Evolutionary conservation across 2,888 invertebrate genomes (phyloP).

Genomic region (Trissonchulus sp.): DNA sequence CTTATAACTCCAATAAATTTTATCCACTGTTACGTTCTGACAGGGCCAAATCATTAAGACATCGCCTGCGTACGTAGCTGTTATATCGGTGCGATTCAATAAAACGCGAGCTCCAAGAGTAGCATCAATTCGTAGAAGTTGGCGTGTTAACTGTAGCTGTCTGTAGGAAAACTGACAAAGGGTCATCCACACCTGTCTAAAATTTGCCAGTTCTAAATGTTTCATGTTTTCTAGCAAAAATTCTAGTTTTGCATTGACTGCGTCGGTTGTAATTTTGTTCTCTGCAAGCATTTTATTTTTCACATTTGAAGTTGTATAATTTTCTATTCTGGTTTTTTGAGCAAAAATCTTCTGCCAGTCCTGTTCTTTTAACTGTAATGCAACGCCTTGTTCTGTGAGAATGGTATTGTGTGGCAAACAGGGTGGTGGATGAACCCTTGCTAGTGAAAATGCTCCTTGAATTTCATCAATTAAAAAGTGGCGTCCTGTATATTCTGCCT

Average conservation of each 20-base stretch:
- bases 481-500: not conserved
- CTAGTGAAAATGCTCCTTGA: constrained; percentile 1
- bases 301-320: too few relatives aligned
- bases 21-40: not conserved
- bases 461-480: not conserved
- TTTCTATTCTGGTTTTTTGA: too few relatives aligned
- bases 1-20: not conserved
- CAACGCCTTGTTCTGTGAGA: constrained; percentile 2
- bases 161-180: not conserved
- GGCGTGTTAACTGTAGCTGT: too few relatives aligned
- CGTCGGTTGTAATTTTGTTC: not conserved
- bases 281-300: not conserved
- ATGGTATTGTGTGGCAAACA: not conserved
- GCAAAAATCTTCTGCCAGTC: too few relatives aligned
- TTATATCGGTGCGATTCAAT: not conserved
- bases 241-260: not conserved
- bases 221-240: not conserved
- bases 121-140: too few relatives aligned
- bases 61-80: not conserved
- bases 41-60: not conserved
- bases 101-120: not conserved
- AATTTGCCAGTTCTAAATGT: not conserved
- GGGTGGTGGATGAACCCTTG: not conserved
- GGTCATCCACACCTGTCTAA: not conserved
- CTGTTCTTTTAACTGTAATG: too few relatives aligned